These are phyloP conservation scores for Melanotus villosus DNA, from an alignment of 2,888 invertebrate species.

Conservation along the genomic window DNA sequence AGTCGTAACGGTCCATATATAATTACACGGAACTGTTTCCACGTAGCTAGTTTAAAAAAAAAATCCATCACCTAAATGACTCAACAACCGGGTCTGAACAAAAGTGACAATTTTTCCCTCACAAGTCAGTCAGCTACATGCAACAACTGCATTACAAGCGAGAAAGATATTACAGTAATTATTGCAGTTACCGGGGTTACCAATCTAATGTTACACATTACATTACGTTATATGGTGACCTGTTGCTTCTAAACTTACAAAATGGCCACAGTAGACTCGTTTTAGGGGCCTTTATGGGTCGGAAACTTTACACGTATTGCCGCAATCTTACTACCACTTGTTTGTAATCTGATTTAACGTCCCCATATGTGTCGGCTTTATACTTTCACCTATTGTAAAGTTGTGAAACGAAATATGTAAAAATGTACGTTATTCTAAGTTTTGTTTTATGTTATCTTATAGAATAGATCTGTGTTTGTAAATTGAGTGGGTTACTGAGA, in stretches of 20 bases:
- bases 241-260: too few species aligned
- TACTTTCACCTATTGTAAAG: constrained; percentile 36
- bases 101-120: neutral
- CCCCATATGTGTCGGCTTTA: constrained; percentile 4
- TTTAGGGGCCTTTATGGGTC: constrained; percentile 26
- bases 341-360: constrained; percentile 33
- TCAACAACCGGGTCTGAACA: too few species aligned
- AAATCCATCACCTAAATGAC: too few species aligned
- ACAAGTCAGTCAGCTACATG: too few species aligned
- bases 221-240: neutral
- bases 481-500: too few species aligned
- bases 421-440: constrained; percentile 6
- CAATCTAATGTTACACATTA: constrained; percentile 13
- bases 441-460: neutral
- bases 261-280: too few species aligned
- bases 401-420: constrained; percentile 28
- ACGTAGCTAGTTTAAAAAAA: neutral
- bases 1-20: constrained; percentile 1
- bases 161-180: constrained; percentile 5
- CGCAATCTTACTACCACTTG: constrained; percentile 22
- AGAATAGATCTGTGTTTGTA: neutral
- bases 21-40: neutral
- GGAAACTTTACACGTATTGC: constrained; percentile 29
- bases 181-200: constrained; percentile 8
- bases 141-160: neutral